Base-by-base conservation (phyloP, 2,888 invertebrate genomes). In the Tetheella fluctuosa region DNA sequence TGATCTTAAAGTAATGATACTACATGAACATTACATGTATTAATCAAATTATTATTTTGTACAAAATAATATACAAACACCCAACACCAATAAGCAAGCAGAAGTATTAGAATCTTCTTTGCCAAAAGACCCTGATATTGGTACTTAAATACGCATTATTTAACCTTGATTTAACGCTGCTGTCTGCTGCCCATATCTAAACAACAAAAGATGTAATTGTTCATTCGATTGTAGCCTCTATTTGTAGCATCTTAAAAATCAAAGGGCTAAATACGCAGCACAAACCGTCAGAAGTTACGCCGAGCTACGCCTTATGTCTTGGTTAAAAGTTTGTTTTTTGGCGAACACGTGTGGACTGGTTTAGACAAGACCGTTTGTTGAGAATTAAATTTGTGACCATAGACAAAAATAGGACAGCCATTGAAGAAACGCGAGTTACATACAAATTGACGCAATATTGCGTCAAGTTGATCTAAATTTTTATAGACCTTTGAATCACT, bases 311-410 rank as follows among this genome's bases (percentile, higher is more conserved):
- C 25, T 13, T n/a, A 53, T 23, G 57, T 60, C 61, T 61, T 53
- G 65, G 55, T 64, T 55, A 58, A n/a, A n/a, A 54, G 39, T 53
- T 54, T 64, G 60, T 57, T 73, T 60, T 61, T 67, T 54, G 61
- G 58, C 62, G 63, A 59, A 69, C 74, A 74, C 74, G 76, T 74
- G 74, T 69, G 62, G 58, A 60, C 64, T 68, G 63, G 63, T 67
- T 65, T 65, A 54, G 68, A 60, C 65, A 63, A 63, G 71, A 61
- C 64, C 58, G 64, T 61, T 34, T 58, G 61, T 67, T 64, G 65
- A 72, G 67, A 37, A 58, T 60, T 65, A 57, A 56, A 59, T 52
- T 25, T 64, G 58, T 54, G 10, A 61, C n/a, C 52, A 54, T 54
- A 57, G 25, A 25, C 30, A 17, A 48, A 54, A 54, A 59, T 30